phyloP scores from a whole-genome alignment of 1,140 invertebrate genomes.

The Drosophila willistoni region DNA sequence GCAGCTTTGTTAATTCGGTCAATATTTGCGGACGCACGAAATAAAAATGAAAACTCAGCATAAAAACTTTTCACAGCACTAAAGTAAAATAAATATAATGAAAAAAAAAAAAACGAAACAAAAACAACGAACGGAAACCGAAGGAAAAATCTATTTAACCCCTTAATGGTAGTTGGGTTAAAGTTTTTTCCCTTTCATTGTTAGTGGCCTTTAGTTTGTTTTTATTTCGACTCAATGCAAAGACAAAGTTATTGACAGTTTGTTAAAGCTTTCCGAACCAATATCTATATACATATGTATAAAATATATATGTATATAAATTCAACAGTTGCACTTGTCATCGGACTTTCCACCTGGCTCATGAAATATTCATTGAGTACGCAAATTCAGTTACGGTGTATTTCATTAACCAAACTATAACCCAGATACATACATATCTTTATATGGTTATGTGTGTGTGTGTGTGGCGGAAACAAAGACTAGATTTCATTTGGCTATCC shows the following conservation, averaged over 20 bases:
- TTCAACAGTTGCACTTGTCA: slow-evolving; percentile 39
- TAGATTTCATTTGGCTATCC: slow-evolving; percentile 27
- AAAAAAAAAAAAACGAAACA: slow-evolving; percentile 20
- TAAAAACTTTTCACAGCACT: slow-evolving; percentile 59
- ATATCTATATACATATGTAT: not conserved
- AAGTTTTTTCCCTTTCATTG: slow-evolving; percentile 35
- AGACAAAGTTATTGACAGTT: slow-evolving; percentile 42
- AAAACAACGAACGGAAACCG: slow-evolving; percentile 23
- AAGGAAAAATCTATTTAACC: slow-evolving; percentile 66
- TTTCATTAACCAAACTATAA: slow-evolving; percentile 39
- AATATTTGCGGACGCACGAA: slow-evolving; percentile 81
- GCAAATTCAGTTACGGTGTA: slow-evolving; percentile 49
- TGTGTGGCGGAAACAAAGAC: slow-evolving; percentile 5
- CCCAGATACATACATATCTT: not conserved
- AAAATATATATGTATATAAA: not conserved
- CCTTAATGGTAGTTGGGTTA: slow-evolving; percentile 65
- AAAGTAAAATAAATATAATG: slow-evolving; percentile 48
- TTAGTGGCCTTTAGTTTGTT: not conserved
- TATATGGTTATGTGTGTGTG: not conserved
- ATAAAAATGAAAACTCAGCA: slow-evolving; percentile 78
- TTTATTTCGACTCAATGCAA: slow-evolving; percentile 19
- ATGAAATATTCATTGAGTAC: slow-evolving; percentile 52
- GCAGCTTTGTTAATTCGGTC: slow-evolving; percentile 79
- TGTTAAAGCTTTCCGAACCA: slow-evolving; percentile 13
- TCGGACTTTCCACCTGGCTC: slow-evolving; percentile 28